Conservation (phyloP, 2,113 vertebrate genomes). For the Salminus brasiliensis region DNA sequence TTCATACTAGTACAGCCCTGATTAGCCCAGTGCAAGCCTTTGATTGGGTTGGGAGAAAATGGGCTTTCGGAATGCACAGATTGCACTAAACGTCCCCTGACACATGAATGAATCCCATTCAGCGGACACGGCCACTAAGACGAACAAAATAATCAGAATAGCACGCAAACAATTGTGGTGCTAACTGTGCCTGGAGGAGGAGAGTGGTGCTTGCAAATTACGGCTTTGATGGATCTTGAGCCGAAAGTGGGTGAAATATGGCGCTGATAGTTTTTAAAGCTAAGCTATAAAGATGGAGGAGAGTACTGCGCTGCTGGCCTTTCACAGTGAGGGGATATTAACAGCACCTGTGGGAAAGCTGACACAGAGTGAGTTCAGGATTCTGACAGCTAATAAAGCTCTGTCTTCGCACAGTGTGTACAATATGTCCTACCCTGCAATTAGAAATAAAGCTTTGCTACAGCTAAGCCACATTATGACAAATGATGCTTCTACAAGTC, state of each 20-base stretch:
- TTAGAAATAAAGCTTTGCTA: neutral
- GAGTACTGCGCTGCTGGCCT: constrained; percentile 56
- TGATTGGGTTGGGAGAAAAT: constrained; percentile 67
- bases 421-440: constrained; percentile 3
- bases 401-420: constrained; percentile 38
- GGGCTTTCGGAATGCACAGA: constrained; percentile 62
- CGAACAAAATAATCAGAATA: constrained; percentile 58
- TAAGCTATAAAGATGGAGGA: constrained; percentile 58
- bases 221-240: constrained; percentile 56
- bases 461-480: neutral
- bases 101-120: constrained; percentile 66
- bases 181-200: constrained; percentile 20
- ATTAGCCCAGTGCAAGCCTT: constrained; percentile 68
- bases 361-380: constrained; percentile 65
- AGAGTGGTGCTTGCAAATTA: constrained; percentile 35
- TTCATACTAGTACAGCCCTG: constrained; percentile 54
- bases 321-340: constrained; percentile 64
- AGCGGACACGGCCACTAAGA: constrained; percentile 38
- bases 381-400: constrained; percentile 72
- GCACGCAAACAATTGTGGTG: constrained; percentile 60
- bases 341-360: constrained; percentile 64
- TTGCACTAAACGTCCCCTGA: constrained; percentile 61
- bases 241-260: constrained; percentile 57
- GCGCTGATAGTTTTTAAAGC: constrained; percentile 61
- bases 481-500: neutral